A percentile compares a stretch with the other conserved stretches of the same genome.
These are phyloP conservation scores for Hermaeophaga mercurialis DNA, from an alignment of 2,888 invertebrate genomes.

Conservation along the genomic window DNA sequence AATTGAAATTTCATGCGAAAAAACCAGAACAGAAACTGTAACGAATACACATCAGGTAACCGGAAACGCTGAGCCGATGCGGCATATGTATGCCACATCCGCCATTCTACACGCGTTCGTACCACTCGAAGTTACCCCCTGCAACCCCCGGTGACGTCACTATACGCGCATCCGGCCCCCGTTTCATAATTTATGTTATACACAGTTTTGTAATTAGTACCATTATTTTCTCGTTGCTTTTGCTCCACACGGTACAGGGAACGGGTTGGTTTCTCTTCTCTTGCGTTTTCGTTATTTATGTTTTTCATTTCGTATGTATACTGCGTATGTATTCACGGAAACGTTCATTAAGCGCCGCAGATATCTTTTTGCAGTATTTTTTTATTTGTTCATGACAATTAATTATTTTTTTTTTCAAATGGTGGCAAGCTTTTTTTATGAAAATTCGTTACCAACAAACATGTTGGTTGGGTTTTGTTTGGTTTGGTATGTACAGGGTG, in stretches of 20 bases:
- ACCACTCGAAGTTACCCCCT: conserved; percentile 42
- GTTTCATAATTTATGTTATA: conserved; percentile 41
- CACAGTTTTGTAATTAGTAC: conserved; percentile 42
- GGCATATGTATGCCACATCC: conserved; percentile 56
- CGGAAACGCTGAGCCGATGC: conserved; percentile 54
- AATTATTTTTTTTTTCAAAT: neutral
- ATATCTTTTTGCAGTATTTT: conserved; percentile 7
- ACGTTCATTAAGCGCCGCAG: conserved; percentile 14
- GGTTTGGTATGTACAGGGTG: no score
- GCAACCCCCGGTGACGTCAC: conserved; percentile 44
- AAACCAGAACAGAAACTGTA: conserved; percentile 7
- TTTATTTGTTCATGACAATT: conserved; percentile 10
- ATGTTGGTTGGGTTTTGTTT: no score
- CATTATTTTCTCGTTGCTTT: conserved; percentile 21
- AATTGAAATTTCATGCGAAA: conserved; percentile 13
- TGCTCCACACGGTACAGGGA: conserved; percentile 2
- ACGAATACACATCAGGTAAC: conserved; percentile 52
- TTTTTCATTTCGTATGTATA: conserved; percentile 20
- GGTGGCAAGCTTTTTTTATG: no score
- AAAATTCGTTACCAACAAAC: no score
- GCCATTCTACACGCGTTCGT: conserved; percentile 38
- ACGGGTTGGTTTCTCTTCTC: conserved; percentile 9
- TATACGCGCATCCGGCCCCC: conserved; percentile 37
- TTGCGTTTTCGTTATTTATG: conserved; percentile 10
- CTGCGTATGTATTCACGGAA: conserved; percentile 13